Evolutionary conservation across 2,888 invertebrate genomes (phyloP).

Genomic region (Drosophila barbarae): DNA sequence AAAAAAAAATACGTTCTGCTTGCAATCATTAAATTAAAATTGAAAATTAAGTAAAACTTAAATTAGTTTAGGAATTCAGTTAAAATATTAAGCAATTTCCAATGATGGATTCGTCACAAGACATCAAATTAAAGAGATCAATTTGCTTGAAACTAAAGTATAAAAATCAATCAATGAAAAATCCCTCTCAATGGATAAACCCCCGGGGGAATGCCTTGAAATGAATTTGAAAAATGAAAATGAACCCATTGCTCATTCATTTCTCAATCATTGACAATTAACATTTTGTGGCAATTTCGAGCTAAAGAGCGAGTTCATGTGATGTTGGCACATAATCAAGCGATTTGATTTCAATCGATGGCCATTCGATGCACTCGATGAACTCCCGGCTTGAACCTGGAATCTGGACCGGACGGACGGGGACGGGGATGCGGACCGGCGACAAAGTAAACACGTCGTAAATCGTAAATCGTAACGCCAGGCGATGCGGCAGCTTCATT

Average conservation of each 20-base stretch:
- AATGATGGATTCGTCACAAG: no score
- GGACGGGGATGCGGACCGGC: background rate
- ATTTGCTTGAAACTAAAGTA: background rate
- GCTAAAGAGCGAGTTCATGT: background rate
- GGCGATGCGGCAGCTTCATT: conserved; percentile 14
- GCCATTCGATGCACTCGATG: conserved; percentile 19
- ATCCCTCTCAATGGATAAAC: background rate
- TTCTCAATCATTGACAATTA: conserved; percentile 10
- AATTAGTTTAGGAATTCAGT: background rate
- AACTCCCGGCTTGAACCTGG: background rate
- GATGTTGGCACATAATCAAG: conserved; percentile 16
- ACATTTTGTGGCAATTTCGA: conserved; percentile 2
- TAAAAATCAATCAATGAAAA: background rate
- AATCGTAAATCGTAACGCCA: background rate
- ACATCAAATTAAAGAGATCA: background rate
- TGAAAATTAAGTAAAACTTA: no score
- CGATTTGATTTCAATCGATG: conserved; percentile 7
- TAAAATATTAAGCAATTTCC: background rate
- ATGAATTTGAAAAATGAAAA: conserved; percentile 1
- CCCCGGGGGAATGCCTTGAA: background rate
- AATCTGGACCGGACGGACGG: conserved; percentile 8
- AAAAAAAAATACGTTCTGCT: background rate
- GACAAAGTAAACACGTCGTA: conserved; percentile 30
- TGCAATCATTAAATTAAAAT: background rate
- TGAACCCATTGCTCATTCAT: background rate